Percentiles rank a stretch among this genome's conserved stretches.
These are phyloP conservation scores for Sphaeramia orbicularis DNA, from an alignment of 2,797 vertebrate species.

Conservation along the genomic window DNA sequence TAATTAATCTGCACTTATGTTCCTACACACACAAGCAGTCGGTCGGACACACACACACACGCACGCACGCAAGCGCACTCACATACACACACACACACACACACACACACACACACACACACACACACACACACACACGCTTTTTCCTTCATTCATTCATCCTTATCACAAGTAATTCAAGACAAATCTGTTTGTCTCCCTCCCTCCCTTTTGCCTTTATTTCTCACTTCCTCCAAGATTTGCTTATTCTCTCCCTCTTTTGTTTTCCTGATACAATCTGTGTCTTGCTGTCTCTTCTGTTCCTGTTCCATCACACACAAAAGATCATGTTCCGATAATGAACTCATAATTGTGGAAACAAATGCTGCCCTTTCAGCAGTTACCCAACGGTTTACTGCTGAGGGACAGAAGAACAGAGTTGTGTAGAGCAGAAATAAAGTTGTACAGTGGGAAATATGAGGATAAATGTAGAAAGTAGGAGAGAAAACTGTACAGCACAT, in stretches of 20 bases:
- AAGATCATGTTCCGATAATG: constrained; percentile 69
- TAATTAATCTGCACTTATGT: constrained; percentile 80
- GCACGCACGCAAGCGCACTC: constrained; percentile 16
- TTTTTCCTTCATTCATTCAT: constrained; percentile 40
- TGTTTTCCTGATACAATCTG: constrained; percentile 61
- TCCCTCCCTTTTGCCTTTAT: constrained; percentile 18
- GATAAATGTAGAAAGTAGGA: too few relatives aligned
- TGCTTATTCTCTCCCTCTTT: constrained; percentile 43
- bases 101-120: constrained; percentile 12
- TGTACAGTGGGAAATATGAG: neutral
- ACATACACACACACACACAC: constrained; percentile 16
- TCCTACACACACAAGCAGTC: constrained; percentile 19
- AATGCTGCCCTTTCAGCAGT: constrained; percentile 45
- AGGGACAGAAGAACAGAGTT: constrained; percentile 6
- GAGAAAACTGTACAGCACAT: too few relatives aligned
- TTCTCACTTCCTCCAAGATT: constrained; percentile 44
- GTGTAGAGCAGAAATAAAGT: too few relatives aligned
- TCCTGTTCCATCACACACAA: constrained; percentile 48
- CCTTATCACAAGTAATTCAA: constrained; percentile 70
- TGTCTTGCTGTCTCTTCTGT: constrained; percentile 39
- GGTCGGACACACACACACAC: constrained; percentile 11
- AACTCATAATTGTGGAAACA: constrained; percentile 62
- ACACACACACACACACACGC: constrained; percentile 19
- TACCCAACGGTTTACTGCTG: constrained; percentile 27
- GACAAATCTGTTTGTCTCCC: constrained; percentile 55